A percentile compares a stretch with the other conserved stretches of the same genome.
These are phyloP conservation scores for Fukomys damarensis DNA, from an alignment of 2,113 vertebrate genomes.

Conservation along the genomic window DNA sequence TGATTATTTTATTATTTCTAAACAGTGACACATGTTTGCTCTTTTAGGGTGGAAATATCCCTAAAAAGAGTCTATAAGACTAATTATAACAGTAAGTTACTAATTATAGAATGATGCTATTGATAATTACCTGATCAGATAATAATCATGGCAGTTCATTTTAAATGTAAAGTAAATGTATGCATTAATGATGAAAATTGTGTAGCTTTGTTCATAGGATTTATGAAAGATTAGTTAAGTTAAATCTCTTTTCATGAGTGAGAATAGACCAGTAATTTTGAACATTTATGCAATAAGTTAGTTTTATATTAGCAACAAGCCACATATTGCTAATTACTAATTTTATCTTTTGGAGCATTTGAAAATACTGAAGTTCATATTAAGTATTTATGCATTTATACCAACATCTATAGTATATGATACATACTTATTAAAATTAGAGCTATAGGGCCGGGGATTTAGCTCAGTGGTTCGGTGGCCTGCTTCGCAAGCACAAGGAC, in stretches of 20 bases:
- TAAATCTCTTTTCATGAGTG: background rate
- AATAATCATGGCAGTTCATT: slow-evolving; percentile 24
- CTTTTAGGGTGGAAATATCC: background rate
- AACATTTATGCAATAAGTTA: slow-evolving; percentile 59
- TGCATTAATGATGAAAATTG: background rate
- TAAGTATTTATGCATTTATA: background rate
- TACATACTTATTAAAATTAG: background rate
- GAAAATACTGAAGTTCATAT: background rate
- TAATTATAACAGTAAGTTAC: background rate
- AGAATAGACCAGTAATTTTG: background rate
- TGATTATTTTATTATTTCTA: background rate
- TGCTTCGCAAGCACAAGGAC: no score
- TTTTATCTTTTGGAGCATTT: background rate
- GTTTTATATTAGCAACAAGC: slow-evolving; percentile 55
- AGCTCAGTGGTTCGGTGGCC: no score
- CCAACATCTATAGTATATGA: background rate
- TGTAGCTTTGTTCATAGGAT: background rate
- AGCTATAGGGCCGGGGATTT: no score
- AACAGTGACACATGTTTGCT: background rate
- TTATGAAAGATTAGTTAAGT: slow-evolving; percentile 58
- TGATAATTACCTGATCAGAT: slow-evolving; percentile 3
- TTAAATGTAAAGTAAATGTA: slow-evolving; percentile 44
- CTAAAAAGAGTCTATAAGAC: background rate
- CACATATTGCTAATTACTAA: background rate
- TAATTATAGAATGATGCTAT: background rate